Conservation (phyloP, 2,797 vertebrate species). For the Ctenosaura bakeri region DNA sequence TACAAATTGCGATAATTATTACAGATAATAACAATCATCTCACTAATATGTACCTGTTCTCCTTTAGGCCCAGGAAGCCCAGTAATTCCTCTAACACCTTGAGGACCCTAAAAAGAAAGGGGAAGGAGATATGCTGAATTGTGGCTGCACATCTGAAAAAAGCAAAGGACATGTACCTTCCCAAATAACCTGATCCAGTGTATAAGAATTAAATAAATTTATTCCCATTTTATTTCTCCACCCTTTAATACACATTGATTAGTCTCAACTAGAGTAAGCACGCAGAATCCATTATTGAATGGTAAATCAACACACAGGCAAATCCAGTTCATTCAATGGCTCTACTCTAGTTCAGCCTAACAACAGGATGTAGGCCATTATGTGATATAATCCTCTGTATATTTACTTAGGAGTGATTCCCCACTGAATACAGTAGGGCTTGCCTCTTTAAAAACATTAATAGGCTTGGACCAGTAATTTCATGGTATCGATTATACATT, state of each 20-base stretch:
- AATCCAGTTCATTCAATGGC: too few relatives aligned
- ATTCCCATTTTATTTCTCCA: background rate
- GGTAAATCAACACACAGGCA: too few relatives aligned
- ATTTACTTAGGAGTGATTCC: background rate
- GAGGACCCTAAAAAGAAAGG: slow-evolving; percentile 83
- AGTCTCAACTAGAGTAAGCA: too few relatives aligned
- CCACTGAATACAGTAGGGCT: background rate
- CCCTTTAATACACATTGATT: background rate
- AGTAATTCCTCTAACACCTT: slow-evolving; percentile 91
- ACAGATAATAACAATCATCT: slow-evolving; percentile 1
- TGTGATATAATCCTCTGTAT: background rate
- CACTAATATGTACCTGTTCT: slow-evolving; percentile 86
- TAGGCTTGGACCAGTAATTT: background rate
- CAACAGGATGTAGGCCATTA: background rate
- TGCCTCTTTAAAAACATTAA: background rate
- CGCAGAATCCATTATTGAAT: too few relatives aligned
- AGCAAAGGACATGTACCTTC: background rate
- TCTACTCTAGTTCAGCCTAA: too few relatives aligned
- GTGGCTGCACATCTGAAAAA: background rate
- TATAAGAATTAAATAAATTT: background rate
- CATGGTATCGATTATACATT: background rate
- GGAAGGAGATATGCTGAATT: slow-evolving; percentile 15
- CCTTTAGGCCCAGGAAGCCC: slow-evolving; percentile 96
- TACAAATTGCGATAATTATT: background rate
- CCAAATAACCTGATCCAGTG: background rate